Base-by-base conservation (phyloP, 1,140 invertebrate species). In the Samia ricini region DNA sequence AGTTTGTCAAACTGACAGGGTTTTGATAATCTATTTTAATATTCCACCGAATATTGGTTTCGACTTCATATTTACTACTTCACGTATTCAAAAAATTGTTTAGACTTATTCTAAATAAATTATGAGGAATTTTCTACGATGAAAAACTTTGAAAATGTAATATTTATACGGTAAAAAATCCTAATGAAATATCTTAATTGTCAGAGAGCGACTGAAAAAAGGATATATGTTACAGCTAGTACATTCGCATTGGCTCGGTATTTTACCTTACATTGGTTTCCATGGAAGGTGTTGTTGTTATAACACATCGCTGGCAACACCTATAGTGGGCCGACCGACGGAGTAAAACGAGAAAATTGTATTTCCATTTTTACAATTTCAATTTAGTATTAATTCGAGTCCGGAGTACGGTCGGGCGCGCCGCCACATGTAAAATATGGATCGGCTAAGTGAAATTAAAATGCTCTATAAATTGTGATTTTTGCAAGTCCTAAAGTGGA, bases 331-430 rank as follows among this genome's bases (percentile, higher is more conserved):
- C 67, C 74, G 59, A 71, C 66, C 62, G 67, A 67, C 68, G 71
- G 74, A 51, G 71, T 82, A 85, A 79, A 83, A 79, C 76, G 85
- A 85, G 84, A 89, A 89, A 89, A 89, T 86, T 86, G 85, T 89
- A 89, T 89, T 88, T 90, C 82, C 85, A 90, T 90, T 90, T 90
- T 90, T 88, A 90, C 88, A 88, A 90, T 90, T 90, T 88, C 88
- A 90, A 90, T 90, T 90, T 88, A 88, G 85, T 88, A 90, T 88
- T 90, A 90, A 90, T 90, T 88, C 80, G 83, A 81, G 80, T 82
- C 79, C 76, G 74, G 77, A 75, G 74, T 76, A 76, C 77, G 81
- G 74, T 79, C 76, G 80, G 78, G 79, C 78, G 76, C 79, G 79
- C 84, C 78, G 76, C 87, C 88, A 90, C 85, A 90, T 88, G 88